Evolutionary conservation across 2,113 vertebrate genomes (phyloP), one percentile per base, ranked within the genome.

Genomic region (Tretioscincus oriximinensis): DNA sequence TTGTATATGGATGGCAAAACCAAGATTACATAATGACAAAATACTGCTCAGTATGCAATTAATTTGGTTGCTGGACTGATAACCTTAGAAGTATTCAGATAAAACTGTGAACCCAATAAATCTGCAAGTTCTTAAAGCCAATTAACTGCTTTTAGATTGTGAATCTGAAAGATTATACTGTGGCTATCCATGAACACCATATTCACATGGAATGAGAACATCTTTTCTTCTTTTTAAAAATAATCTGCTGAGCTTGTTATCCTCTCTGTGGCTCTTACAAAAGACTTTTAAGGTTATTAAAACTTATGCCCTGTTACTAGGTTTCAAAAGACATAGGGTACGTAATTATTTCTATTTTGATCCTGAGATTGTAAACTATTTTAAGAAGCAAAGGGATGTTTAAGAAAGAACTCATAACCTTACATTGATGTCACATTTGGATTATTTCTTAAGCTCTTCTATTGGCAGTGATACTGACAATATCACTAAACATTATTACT

Each of bases 91-190:
- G 77, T 73, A 29, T 35, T 87, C 85, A 24, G 28, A 77, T 80
- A 70, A 70, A 88, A 47, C 83, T 77, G 31, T 81, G 26, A 58
- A 78, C n/a, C 77, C 61, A 49, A 7, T 76, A 80, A 77, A 29
- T 75, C 60, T 28, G 58, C 0, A 11, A 77, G 61, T 58, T 86
- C 76, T 81, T 71, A 77, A 0, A 67, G 49, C 77, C 86, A 83
- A 85, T 80, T 54, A 83, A 82, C 58, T 84, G 72, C 67, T 87
- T 86, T 74, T 58, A 83, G 65, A 61, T 77, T 60, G 71, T 84
- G 80, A 87, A 86, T 74, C 35, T 4, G 72, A 65, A 28, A 80
- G 6, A 47, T 74, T 80, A 75, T 74, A 75, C 75, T 69, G 78
- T 63, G 74, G 66, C n/a, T 70, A 85, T 92, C 82, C 87, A 74